These are phyloP conservation scores for Perithous albicinctus DNA, from an alignment of 2,888 invertebrate genomes.

Conservation along the genomic window DNA sequence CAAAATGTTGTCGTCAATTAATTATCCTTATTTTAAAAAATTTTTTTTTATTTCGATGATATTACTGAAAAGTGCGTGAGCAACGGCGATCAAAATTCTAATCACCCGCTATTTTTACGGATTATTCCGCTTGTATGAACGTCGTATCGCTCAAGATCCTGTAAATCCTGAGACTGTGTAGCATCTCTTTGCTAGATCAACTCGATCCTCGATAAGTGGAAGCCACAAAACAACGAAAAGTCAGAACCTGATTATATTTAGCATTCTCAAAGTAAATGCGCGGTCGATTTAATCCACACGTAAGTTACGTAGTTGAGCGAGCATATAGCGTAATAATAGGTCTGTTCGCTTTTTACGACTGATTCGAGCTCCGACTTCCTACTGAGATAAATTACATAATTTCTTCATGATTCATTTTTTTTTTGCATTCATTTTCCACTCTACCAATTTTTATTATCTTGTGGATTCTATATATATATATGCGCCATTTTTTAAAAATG, in stretches of 20 bases:
- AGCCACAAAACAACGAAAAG: constrained; percentile 40
- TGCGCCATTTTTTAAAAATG: no score
- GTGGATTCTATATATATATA: no score
- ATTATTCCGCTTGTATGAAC: constrained; percentile 31
- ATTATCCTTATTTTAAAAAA: neutral
- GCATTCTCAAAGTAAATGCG: neutral
- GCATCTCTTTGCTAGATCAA: constrained; percentile 18
- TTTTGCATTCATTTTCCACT: no score
- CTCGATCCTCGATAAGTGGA: constrained; percentile 6
- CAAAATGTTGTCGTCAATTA: neutral
- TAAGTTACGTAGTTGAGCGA: neutral
- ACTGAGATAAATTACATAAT: no score
- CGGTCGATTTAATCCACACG: neutral
- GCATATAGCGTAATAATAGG: neutral
- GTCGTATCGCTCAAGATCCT: constrained; percentile 22
- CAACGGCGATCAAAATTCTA: neutral
- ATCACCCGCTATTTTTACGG: constrained; percentile 25
- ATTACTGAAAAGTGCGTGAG: neutral
- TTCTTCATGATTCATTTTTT: no score
- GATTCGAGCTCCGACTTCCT: no score
- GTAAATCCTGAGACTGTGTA: neutral
- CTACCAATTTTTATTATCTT: no score
- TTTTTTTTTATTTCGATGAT: no score
- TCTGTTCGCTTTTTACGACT: neutral
- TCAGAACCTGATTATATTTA: constrained; percentile 13